These are phyloP conservation scores for Botia almorhae DNA, from an alignment of 2,797 vertebrate species.

Conservation along the genomic window DNA sequence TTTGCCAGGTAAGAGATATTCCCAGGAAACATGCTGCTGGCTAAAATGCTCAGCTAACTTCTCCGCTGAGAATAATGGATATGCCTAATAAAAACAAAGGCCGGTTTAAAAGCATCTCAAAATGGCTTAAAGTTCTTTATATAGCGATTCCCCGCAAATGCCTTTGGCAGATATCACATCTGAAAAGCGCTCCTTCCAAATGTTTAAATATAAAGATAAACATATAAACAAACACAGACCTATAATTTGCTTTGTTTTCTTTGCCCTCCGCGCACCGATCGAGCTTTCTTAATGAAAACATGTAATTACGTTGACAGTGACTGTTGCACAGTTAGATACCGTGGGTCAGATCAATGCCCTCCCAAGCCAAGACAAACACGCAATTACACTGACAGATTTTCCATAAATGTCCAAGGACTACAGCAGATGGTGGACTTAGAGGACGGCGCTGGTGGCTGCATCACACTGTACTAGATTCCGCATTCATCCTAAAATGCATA, in stretches of 20 bases:
- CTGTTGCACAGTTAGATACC: background rate
- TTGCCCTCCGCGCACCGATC: constrained; percentile 18
- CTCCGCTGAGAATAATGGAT: constrained; percentile 17
- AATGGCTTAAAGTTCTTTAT: constrained; percentile 12
- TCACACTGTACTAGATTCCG: constrained; percentile 34
- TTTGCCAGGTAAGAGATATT: constrained; percentile 14
- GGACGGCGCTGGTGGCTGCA: constrained; percentile 36
- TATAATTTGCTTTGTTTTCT: constrained; percentile 28
- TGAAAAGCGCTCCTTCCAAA: constrained; percentile 8
- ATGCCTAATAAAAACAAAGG: constrained; percentile 18
- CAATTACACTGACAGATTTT: constrained; percentile 46
- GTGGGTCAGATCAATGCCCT: constrained; percentile 45
- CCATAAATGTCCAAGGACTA: constrained; percentile 36
- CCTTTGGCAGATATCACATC: constrained; percentile 19
- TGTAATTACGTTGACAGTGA: constrained; percentile 40
- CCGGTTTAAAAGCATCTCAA: background rate
- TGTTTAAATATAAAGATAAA: constrained; percentile 13
- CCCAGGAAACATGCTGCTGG: constrained; percentile 29
- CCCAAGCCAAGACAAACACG: constrained; percentile 40
- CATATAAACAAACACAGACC: constrained; percentile 15
- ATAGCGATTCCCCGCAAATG: constrained; percentile 8
- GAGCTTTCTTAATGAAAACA: constrained; percentile 43
- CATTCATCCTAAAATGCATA: constrained; percentile 43
- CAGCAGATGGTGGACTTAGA: constrained; percentile 44
- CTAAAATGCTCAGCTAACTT: constrained; percentile 18